Base-by-base conservation (phyloP, 2,888 invertebrate genomes). In the Epinotia ramella region DNA sequence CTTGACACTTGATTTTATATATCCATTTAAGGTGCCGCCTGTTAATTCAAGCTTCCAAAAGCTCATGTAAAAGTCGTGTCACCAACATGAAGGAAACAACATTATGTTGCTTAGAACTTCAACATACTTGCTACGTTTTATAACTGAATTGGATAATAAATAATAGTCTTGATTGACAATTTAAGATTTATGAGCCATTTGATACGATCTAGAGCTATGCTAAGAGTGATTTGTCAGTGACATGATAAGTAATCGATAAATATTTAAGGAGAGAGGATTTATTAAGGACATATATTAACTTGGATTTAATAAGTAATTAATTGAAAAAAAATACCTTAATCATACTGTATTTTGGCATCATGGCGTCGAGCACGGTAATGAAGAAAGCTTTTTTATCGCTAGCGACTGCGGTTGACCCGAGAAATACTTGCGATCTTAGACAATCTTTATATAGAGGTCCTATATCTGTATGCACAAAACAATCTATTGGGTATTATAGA, bases 51-150 rank as follows among this genome's bases (percentile, higher is more conserved):
- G 20, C 44, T 70, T 72, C 82, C 80, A 80, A 82, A 83, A 73
- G 68, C 59, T 76, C 70, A 81, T 84, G 84, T 78, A 76, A 80
- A 84, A 70, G 24, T 33, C 60, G 62, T 80, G 79, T 81, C 81
- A 79, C 80, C 79, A 6, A 40, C 9, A 40, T 9, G 9, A 40
- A 33, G 7, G 40, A 9, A 40, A 40, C 40, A 9, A 9, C 9
- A 9, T 40, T 59, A 60, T 73, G 18, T 66, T n/a, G 3, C n/a
- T 18, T 5, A 7, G n/a, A 24, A 44, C 24, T 68, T 0, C 24
- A 20, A 44, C 9, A 7, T 12, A 59, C 68, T 59, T 44, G 16
- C 24, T 18, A 44, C 44, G 9, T 59, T 59, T 59, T 1, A 2
- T 20, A 59, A 44, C 5, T 11, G 16, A 13, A 57, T 20, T 13